These are phyloP conservation scores for Maconellicoccus hirsutus DNA, from an alignment of 1,140 invertebrate genomes.

Conservation along the genomic window DNA sequence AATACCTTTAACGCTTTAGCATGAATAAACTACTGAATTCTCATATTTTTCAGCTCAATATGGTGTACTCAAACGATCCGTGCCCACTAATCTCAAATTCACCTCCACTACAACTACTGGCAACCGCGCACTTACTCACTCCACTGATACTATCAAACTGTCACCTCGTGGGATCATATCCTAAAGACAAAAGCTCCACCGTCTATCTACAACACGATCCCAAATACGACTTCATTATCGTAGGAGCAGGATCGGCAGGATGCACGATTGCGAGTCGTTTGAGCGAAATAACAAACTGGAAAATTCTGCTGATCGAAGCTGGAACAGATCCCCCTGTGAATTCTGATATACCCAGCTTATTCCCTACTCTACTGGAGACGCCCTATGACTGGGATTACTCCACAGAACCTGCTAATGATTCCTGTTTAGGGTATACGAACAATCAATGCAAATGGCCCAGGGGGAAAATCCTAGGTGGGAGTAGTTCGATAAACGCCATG, in stretches of 20 bases:
- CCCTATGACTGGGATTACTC: constrained; percentile 24
- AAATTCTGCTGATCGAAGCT: constrained; percentile 43
- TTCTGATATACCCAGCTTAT: constrained; percentile 25
- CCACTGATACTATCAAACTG: background rate
- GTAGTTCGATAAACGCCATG: constrained; percentile 54
- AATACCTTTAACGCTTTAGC: too few species aligned
- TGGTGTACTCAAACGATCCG: too few species aligned
- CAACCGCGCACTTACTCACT: background rate
- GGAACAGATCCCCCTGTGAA: constrained; percentile 48
- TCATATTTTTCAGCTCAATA: too few species aligned
- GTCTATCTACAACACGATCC: background rate
- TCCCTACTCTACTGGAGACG: background rate
- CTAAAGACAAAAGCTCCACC: constrained; percentile 2
- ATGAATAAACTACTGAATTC: too few species aligned
- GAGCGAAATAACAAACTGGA: constrained; percentile 37
- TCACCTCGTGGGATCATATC: background rate
- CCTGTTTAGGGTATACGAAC: constrained; percentile 26
- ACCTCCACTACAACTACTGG: background rate
- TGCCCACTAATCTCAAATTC: background rate
- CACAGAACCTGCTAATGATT: constrained; percentile 8
- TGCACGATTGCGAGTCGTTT: constrained; percentile 44
- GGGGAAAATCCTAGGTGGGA: constrained; percentile 29
- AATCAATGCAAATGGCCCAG: constrained; percentile 25
- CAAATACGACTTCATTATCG: constrained; percentile 29
- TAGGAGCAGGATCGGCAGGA: constrained; percentile 46